A percentile compares a stretch with the other conserved stretches of the same genome.
Conservation (phyloP, 2,797 vertebrate species). For the Tenualosa thibaudeaui region DNA sequence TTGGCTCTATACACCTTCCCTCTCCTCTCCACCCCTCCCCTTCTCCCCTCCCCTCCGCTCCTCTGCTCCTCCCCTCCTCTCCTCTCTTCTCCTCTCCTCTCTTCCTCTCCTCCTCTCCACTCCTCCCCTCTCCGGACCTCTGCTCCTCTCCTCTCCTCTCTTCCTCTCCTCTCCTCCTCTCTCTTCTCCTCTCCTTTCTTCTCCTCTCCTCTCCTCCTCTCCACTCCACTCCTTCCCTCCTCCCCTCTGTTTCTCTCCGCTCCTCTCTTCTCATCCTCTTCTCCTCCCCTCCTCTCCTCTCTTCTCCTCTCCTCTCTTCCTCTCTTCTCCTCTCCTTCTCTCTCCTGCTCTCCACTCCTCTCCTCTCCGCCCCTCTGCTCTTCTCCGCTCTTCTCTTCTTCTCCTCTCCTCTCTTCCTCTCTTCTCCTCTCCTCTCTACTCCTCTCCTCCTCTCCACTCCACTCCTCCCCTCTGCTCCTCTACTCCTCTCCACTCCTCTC, state of each 20-base stretch:
- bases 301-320: too few species aligned
- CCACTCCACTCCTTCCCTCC: too few species aligned
- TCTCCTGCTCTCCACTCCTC: neutral
- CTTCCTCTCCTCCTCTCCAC: neutral
- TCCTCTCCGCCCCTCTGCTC: neutral
- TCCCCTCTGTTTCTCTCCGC: too few species aligned
- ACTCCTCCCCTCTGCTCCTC: too few species aligned
- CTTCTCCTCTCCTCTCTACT: neutral
- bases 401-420: neutral
- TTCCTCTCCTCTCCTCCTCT: too few species aligned
- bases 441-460: neutral
- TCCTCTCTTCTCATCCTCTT: too few species aligned
- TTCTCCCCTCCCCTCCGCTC: neutral
- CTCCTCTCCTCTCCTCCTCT: too few species aligned
- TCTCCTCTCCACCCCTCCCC: neutral
- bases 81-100: neutral
- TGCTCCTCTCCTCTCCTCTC: too few species aligned
- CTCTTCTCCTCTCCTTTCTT: too few species aligned
- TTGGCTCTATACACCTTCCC: neutral
- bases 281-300: too few species aligned
- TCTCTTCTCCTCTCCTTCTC: neutral
- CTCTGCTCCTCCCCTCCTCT: neutral
- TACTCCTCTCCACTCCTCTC: too few species aligned
- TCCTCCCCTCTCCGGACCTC: neutral
- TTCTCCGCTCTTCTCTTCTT: too few species aligned